Evolutionary conservation across 2,888 invertebrate species (phyloP), one percentile per base, ranked within the genome.

Genomic region (Trichopria drosophilae): DNA sequence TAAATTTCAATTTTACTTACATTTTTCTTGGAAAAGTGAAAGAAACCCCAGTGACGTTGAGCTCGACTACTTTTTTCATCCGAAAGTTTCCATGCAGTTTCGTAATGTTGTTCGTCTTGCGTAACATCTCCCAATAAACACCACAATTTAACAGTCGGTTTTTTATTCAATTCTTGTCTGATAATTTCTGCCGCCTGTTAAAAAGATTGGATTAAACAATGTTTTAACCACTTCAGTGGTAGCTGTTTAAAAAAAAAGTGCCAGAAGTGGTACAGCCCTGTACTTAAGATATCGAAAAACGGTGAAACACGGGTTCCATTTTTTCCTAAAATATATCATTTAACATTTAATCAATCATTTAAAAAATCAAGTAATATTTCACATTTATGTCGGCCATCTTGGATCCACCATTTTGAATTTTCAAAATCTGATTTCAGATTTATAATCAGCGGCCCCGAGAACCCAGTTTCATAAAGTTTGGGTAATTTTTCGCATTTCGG

Each of bases 81-180:
- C 0, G 95, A 95, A 57, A 96, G 79, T 64, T 89, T 84, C 94
- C 97, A 97, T 0, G 97, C 98, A 64, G 86, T 88, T 65, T 90
- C 85, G 70, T 93, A 99, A 67, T 85, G 87, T 12, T 80, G 79
- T 0, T 84, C 78, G 64, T 95, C 86, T 65, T 91, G 88, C 51
- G 82, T 82, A 2, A 90, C 87, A 76, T 96, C 94, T 3, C 95
- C 95, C n/a, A 98, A 80, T 29, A 93, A 81, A 73, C 97, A 97
- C 79, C 90, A 90, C 16, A 98, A 76, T 71, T 90, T 86, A 0
- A 92, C 89, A 0, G 91, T 89, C 44, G 92, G 90, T 48, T 87
- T 84, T 53, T 87, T 82, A 2, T 83, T 82, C 48, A 90, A 76
- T 73, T 93, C 88, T 66, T 93, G 84, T 44, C 84, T 81, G 58